Evolutionary conservation across 2,113 vertebrate genomes (phyloP), one percentile per base, ranked within the genome.

Genomic region (Haemorhous mexicanus): DNA sequence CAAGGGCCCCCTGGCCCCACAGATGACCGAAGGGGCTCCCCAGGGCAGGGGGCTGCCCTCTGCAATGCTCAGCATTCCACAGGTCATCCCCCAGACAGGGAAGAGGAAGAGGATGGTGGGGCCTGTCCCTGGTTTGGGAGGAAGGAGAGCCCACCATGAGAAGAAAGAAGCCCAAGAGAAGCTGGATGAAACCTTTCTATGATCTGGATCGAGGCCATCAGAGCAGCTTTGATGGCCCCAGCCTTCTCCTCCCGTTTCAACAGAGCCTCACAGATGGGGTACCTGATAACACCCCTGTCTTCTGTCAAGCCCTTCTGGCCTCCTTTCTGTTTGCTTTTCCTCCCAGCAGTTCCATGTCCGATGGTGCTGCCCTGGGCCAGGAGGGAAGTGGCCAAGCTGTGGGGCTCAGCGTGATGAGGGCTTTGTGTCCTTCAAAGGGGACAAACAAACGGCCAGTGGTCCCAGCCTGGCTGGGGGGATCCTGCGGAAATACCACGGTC

Each of bases 381-480:
- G 58, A 70, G 37, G 87, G 93, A 96, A 95, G 84, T 33, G 0
- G 37, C 84, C 55, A 26, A 94, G 66, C 84, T 22, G 3, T 2
- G 19, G 75, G 44, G 83, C 68, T 94, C 41, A 8, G 77, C 52
- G 0, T 49, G 90, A 44, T 1, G 3, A 63, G 62, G n/a, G 41
- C 83, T 92, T 90, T 70, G 75, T 93, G 82, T 81, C 73, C 93
- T 93, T 95, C 90, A 96, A 95, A 95, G 87, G 63, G 61, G 78
- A 76, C 0, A 0, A 94, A 95, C 70, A 91, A 90, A 91, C 16
- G 0, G 74, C 59, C 8, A 5, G 53, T 6, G 0, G 70, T 33
- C 70, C 84, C 81, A 74, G 3, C 56, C 16, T 19, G 0, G 56
- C 64, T 20, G 21, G 70, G 68, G 73, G 83, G 88, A 95, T 92